phyloP scores from a whole-genome alignment of 2,888 invertebrate species.

The Philhelius pedissequus region DNA sequence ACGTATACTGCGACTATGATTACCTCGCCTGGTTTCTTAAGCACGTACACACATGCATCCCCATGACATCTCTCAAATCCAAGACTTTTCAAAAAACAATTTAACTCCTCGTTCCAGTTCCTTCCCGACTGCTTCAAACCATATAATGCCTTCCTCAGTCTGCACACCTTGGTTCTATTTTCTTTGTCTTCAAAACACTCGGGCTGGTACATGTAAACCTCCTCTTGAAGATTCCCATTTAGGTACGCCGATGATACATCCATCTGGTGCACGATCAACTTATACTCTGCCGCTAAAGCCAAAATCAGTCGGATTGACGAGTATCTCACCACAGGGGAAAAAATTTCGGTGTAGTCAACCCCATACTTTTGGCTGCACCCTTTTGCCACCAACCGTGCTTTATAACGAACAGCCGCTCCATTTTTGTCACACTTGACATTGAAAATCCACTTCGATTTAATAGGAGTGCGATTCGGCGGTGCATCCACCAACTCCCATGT shows the following conservation, averaged over 20 bases:
- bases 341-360: slow-evolving; percentile 21
- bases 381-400: slow-evolving; percentile 20
- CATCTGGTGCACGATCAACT: slow-evolving; percentile 16
- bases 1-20: not conserved
- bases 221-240: slow-evolving; percentile 19
- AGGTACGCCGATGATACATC: slow-evolving; percentile 27
- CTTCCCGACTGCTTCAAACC: not conserved
- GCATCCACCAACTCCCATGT: slow-evolving; percentile 60
- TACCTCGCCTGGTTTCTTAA: no score
- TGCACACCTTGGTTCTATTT: slow-evolving; percentile 3
- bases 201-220: slow-evolving; percentile 21
- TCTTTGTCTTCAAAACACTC: not conserved
- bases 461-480: not conserved
- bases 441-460: slow-evolving; percentile 20
- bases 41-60: no score
- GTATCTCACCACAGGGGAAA: slow-evolving; percentile 15
- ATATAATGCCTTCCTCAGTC: slow-evolving; percentile 1
- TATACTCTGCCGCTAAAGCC: slow-evolving; percentile 17
- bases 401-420: not conserved
- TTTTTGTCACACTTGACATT: not conserved
- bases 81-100: not conserved
- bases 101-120: not conserved
- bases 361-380: slow-evolving; percentile 11
- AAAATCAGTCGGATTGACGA: slow-evolving; percentile 20
- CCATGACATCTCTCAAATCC: not conserved